Percentiles rank a stretch among this genome's conserved stretches.
These are phyloP conservation scores for Drosophila crucigera DNA, from an alignment of 2,888 invertebrate species.

Conservation along the genomic window DNA sequence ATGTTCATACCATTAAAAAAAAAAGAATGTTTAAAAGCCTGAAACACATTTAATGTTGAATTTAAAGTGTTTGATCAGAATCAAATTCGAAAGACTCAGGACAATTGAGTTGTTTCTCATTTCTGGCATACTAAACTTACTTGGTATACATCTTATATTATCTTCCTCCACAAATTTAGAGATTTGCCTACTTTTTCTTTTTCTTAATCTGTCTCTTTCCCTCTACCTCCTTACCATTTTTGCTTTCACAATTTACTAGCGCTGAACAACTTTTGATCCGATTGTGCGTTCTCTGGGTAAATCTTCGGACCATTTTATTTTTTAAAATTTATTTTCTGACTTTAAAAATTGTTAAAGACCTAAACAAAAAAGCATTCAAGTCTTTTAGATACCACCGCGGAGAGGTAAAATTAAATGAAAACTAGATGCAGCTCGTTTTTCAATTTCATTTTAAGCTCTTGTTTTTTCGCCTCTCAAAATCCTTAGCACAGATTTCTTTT, in stretches of 20 bases:
- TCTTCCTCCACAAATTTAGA: not conserved
- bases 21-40: not conserved
- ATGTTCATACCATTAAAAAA: not conserved
- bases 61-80: not conserved
- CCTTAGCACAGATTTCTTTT: not conserved
- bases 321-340: not conserved
- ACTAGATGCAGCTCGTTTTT: conserved; percentile 19
- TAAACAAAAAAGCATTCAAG: too few species aligned
- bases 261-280: not conserved
- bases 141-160: not conserved
- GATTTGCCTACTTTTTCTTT: not conserved
- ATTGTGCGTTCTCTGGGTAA: not conserved
- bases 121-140: not conserved
- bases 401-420: conserved; percentile 11
- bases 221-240: not conserved
- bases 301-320: not conserved
- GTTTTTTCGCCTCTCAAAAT: not conserved
- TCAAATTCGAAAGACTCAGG: not conserved
- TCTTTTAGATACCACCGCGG: not conserved
- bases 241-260: not conserved
- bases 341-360: not conserved
- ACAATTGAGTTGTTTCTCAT: not conserved
- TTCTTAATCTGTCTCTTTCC: not conserved
- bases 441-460: conserved; percentile 44
- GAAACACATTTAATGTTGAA: not conserved